These are phyloP conservation scores for Trichopoda pennipes DNA, from an alignment of 2,888 invertebrate species.

Conservation along the genomic window DNA sequence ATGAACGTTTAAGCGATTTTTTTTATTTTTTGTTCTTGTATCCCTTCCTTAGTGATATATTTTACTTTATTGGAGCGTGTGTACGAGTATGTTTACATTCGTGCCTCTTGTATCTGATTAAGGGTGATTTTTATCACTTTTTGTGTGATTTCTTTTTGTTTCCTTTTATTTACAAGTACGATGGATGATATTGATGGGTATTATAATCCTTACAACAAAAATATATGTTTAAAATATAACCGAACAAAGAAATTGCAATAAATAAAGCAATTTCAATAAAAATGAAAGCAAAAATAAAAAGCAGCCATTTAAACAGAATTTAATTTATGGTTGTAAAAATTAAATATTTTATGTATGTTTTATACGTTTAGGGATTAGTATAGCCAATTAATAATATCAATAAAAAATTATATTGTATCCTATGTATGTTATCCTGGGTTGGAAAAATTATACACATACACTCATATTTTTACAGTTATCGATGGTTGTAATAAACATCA, in stretches of 20 bases:
- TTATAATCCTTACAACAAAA: constrained; percentile 23
- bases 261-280: constrained; percentile 17
- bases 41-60: background rate
- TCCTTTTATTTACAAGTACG: background rate
- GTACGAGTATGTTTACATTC: background rate
- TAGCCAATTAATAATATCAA: background rate
- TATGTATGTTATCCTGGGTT: no score
- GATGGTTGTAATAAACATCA: no score
- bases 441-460: no score
- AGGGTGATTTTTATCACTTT: constrained; percentile 57
- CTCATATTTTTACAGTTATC: no score
- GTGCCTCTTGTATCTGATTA: constrained; percentile 49
- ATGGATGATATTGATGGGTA: constrained; percentile 15
- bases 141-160: constrained; percentile 50
- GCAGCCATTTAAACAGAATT: background rate
- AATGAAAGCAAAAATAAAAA: background rate
- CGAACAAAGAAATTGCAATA: constrained; percentile 4
- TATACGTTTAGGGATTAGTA: background rate
- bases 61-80: background rate
- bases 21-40: background rate
- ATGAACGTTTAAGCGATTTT: background rate
- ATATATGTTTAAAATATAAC: background rate
- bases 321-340: constrained; percentile 50
- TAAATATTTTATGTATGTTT: background rate
- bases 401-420: background rate